A percentile compares a stretch with the other conserved stretches of the same genome.
phyloP scores from a whole-genome alignment of 2,797 vertebrate species.

The Leuciscus waleckii region DNA sequence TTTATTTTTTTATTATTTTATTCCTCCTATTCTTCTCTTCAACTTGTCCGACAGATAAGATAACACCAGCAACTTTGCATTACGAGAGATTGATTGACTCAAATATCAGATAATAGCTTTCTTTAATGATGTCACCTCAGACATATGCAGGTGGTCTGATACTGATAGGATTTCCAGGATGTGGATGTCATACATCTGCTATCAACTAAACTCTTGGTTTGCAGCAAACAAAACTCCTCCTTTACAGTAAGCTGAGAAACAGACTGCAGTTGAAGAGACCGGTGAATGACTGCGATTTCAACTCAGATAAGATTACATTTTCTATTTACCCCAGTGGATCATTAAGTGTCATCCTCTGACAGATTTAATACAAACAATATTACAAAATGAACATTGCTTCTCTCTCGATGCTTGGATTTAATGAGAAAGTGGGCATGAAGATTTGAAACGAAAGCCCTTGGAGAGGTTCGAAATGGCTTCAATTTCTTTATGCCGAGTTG shows the following conservation, averaged over 20 bases:
- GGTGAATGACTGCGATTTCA: constrained; percentile 22
- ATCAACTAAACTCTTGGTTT: not conserved
- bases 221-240: constrained; percentile 19
- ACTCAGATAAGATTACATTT: constrained; percentile 29
- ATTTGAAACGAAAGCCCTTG: constrained; percentile 2
- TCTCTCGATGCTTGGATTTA: constrained; percentile 7
- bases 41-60: constrained; percentile 14
- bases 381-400: constrained; percentile 7
- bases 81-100: not conserved
- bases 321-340: constrained; percentile 30
- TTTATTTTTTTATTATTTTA: not conserved
- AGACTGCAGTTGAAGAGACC: constrained; percentile 7
- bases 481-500: constrained; percentile 6
- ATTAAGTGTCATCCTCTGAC: constrained; percentile 19
- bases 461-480: constrained; percentile 1
- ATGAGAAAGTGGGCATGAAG: constrained; percentile 30
- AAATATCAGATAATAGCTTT: not conserved
- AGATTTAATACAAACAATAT: constrained; percentile 27
- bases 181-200: not conserved
- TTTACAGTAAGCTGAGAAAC: constrained; percentile 20
- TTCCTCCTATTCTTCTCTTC: not conserved
- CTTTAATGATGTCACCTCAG: constrained; percentile 3
- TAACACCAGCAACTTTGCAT: not conserved
- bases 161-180: constrained; percentile 10
- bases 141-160: not conserved